Base-by-base conservation (phyloP, 2,888 invertebrate genomes). In the Beris morrisii region DNA sequence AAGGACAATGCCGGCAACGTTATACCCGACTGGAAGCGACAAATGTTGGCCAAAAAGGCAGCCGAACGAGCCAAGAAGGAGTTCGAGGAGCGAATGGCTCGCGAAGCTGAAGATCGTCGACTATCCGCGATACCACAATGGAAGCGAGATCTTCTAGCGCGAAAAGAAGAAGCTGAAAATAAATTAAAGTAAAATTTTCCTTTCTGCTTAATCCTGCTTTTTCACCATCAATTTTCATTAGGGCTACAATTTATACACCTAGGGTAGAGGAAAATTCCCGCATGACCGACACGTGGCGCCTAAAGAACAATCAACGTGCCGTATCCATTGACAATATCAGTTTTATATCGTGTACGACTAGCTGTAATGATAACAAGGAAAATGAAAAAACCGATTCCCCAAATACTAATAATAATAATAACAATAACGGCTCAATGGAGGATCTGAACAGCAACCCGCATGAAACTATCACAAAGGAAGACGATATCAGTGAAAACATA, bases 11-110 rank as follows among this genome's bases (percentile, higher is more conserved):
- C 92, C 6, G 96, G 96, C 1, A 93, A 92, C 76, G 84, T 89
- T 50, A 94, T 97, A 74, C 97, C 97, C 12, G 91, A 90, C 30
- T 97, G 97, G 97, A 96, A 96, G 78, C 83, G 95, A 11, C 95
- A 96, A 81, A 95, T 97, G 93, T 79, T 96, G 79, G 97, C 97
- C 3, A 89, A 94, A 75, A 92, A 96, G 78, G 93, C 95, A 0
- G 96, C 97, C 0, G 96, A 97, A 79, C 90, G 93, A 72, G 95
- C 96, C 9, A 87, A 92, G 72, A 92, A 91, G 75, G 95, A 97
- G 75, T 83, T 94, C 73, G 95, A 95, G 80, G 93, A 92, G 77
- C 89, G 92, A 75, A 83, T 94, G 74, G 88, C 88, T 4, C 85
- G 88, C 69, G 93, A 94, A 76, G 92, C 93, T 0, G 94, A 94